Conservation (phyloP, 2,888 invertebrate species). For the Latheticus oryzae region DNA sequence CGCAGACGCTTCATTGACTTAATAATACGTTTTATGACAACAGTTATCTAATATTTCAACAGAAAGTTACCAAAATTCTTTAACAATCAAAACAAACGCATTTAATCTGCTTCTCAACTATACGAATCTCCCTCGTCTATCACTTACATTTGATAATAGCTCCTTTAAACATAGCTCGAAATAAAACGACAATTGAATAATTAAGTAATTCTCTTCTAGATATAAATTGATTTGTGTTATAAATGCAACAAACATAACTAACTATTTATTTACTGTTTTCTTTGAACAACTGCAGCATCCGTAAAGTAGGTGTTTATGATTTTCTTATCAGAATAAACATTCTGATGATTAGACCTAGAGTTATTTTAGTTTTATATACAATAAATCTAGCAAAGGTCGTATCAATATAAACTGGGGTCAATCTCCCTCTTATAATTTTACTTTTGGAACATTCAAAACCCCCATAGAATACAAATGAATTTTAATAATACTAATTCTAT, state of each 20-base stretch:
- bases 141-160: conserved; percentile 40
- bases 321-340: conserved; percentile 22
- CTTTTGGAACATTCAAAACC: neutral
- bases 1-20: conserved; percentile 34
- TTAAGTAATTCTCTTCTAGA: conserved; percentile 30
- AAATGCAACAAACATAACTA: conserved; percentile 6
- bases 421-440: neutral
- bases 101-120: conserved; percentile 15
- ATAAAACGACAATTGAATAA: conserved; percentile 40
- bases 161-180: conserved; percentile 32
- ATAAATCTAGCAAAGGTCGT: conserved; percentile 28
- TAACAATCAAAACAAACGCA: conserved; percentile 7
- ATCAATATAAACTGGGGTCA: conserved; percentile 21
- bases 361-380: conserved; percentile 21
- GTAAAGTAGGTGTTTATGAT: conserved; percentile 18
- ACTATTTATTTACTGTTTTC: conserved; percentile 20
- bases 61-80: conserved; percentile 5
- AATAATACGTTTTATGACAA: conserved; percentile 37
- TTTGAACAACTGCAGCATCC: conserved; percentile 20
- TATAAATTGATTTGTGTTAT: conserved; percentile 35
- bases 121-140: conserved; percentile 30
- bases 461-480: too few species aligned
- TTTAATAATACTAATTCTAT: too few species aligned
- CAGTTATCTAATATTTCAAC: conserved; percentile 16
- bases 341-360: conserved; percentile 13